Base-by-base conservation (phyloP, 2,888 invertebrate genomes). In the Atrina japonica region DNA sequence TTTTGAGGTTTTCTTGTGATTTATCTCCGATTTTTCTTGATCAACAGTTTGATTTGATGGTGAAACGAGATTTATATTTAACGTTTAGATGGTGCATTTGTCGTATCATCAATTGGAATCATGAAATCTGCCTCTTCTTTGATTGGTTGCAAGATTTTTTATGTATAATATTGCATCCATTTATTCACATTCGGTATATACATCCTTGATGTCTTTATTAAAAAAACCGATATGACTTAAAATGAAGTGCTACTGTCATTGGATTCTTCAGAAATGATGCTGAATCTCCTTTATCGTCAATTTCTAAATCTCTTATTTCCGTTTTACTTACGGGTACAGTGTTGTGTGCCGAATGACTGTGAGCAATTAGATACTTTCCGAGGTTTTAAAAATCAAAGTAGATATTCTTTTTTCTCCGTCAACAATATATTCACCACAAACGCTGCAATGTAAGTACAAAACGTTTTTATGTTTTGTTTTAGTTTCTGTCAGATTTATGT, bases 151-250 rank as follows among this genome's bases (percentile, higher is more conserved):
- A 29, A 29, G 35, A 50, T n/a, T n/a, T n/a, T n/a, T n/a, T n/a
- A n/a, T n/a, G n/a, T 6, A 41, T 66, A 59, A 59, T 52, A 58
- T 21, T 66, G 18, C 21, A 78, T 55, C 73, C 76, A 76, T 14
- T 68, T 66, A 49, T 75, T 59, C 23, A 72, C 58, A 66, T 77
- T 72, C 9, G 79, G 77, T 5, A 79, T 63, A 50, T 79, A 79
- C n/a, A 77, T n/a, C 35, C 72, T 75, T 50, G 45, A 40, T 16
- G 58, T 47, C 23, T 41, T 59, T 59, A 68, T 68, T 27, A 45
- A 23, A 41, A 68, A 43, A 61, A 61, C n/a, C 45, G 67, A 25
- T 60, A 61, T 21, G 60, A 11, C n/a, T 53, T 60, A n/a, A 68
- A 68, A 23, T 68, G 67, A 45, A 68, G 61, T 68, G 67, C 55